Evolutionary conservation across 2,797 vertebrate genomes (phyloP), one percentile per base, ranked within the genome.

Genomic region (Megalops cyprinoides): DNA sequence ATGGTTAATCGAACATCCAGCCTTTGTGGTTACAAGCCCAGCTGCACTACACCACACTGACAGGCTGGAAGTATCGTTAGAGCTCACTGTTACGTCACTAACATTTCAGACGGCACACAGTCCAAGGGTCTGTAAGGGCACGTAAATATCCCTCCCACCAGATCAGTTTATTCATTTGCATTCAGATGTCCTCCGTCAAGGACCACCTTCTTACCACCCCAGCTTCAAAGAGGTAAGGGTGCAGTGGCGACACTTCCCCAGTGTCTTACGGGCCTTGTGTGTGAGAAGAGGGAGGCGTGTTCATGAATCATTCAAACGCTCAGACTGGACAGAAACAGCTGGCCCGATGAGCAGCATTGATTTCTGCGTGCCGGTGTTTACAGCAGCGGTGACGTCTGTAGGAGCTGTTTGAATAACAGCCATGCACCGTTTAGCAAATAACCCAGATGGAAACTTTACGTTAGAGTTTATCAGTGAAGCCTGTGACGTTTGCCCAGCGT

Each of bases 301-400:
- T 90, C 87, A 92, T 91, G 88, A 91, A 91, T 93, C 90, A 85
- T 88, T 90, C 84, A 58, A 56, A 89, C 79, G 39, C 67, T 71
- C 18, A 42, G 23, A 23, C 67, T 44, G 37, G 31, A 28, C 39
- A 48, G 37, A 92, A 90, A 92, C 90, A 92, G 87, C 90, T 90
- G 89, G 89, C 82, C 80, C 82, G 87, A 88, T 92, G 91, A 94
- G 92, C 89, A 89, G 85, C 90, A 92, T 92, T 89, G 92, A 93
- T 93, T 90, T 90, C 48, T 58, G 49, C 34, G 51, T 51, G 51
- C 56, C 49, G 55, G 62, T 71, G 60, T 76, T 25, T 42, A 31
- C 78, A 71, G 77, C 60, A 82, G 51, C 12, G 25, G 31, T 60
- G 76, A 81, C 46, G 79, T 81, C 79, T 73, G 28, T 48, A n/a